phyloP scores from a whole-genome alignment of 2,113 vertebrate species.

The Pongo abelii region DNA sequence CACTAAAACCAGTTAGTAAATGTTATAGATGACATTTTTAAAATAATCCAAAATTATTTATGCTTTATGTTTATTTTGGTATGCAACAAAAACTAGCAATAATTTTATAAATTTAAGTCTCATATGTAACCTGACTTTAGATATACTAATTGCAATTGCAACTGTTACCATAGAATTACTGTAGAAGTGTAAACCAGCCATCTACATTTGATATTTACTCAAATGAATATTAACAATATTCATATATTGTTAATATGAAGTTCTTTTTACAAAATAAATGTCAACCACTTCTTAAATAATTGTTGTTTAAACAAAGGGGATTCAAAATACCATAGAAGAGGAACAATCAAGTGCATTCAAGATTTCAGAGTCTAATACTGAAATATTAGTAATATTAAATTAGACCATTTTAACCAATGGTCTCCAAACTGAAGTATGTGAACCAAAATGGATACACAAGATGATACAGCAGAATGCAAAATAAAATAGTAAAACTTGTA shows the following conservation, averaged over 20 bases:
- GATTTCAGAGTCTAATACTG: background rate
- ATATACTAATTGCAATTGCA: background rate
- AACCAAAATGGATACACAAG: background rate
- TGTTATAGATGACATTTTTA: background rate
- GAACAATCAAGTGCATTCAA: background rate
- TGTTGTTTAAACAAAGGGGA: background rate
- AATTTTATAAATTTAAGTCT: background rate
- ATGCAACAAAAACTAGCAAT: background rate
- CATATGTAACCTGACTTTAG: background rate
- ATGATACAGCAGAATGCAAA: too few species aligned
- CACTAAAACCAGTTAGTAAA: background rate
- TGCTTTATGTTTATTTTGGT: background rate
- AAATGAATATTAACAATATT: too few species aligned
- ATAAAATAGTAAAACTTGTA: background rate
- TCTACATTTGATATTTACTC: background rate
- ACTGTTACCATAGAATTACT: background rate
- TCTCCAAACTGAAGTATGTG: background rate
- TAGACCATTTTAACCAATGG: background rate
- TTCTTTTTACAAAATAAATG: background rate
- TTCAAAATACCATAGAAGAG: background rate
- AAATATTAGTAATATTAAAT: too few species aligned
- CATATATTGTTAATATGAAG: background rate
- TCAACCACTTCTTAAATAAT: background rate
- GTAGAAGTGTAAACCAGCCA: background rate
- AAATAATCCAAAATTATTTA: background rate